phyloP scores from a whole-genome alignment of 2,797 vertebrate species.

The Hephaestus fuliginosus region DNA sequence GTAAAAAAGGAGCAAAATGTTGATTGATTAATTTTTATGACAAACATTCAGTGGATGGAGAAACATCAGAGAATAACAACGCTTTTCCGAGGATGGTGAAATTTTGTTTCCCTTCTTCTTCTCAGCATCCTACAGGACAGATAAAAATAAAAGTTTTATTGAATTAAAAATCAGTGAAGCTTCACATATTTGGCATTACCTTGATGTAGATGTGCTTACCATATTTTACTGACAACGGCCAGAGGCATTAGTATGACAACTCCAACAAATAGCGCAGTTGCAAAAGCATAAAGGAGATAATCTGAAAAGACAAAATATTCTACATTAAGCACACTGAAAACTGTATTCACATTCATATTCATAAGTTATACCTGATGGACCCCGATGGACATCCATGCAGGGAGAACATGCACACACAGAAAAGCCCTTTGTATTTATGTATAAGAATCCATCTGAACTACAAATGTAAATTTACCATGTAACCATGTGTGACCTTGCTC shows the following conservation, averaged over 20 bases:
- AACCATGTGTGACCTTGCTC: conserved; percentile 32
- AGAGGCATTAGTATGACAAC: conserved; percentile 83
- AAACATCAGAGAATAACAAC: conserved; percentile 51
- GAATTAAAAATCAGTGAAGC: background rate
- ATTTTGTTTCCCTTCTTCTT: conserved; percentile 59
- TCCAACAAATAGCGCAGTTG: conserved; percentile 83
- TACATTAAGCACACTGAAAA: background rate
- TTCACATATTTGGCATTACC: background rate
- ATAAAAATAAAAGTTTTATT: conserved; percentile 9
- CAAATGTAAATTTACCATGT: conserved; percentile 53
- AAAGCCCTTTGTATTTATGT: no score
- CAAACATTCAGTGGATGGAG: background rate
- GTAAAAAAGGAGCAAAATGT: background rate
- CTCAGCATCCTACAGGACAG: conserved; percentile 65
- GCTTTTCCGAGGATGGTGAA: conserved; percentile 63
- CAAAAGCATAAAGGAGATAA: conserved; percentile 81
- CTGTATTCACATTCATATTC: background rate
- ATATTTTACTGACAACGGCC: conserved; percentile 84
- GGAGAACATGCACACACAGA: background rate
- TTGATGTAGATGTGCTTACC: conserved; percentile 82
- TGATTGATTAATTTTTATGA: background rate
- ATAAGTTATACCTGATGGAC: no score
- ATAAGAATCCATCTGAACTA: background rate
- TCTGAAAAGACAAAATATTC: conserved; percentile 68
- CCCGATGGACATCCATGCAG: no score